Evolutionary conservation across 1,140 invertebrate genomes (phyloP), one percentile per base, ranked within the genome.

Genomic region (Dinothrombium tinctorium): DNA sequence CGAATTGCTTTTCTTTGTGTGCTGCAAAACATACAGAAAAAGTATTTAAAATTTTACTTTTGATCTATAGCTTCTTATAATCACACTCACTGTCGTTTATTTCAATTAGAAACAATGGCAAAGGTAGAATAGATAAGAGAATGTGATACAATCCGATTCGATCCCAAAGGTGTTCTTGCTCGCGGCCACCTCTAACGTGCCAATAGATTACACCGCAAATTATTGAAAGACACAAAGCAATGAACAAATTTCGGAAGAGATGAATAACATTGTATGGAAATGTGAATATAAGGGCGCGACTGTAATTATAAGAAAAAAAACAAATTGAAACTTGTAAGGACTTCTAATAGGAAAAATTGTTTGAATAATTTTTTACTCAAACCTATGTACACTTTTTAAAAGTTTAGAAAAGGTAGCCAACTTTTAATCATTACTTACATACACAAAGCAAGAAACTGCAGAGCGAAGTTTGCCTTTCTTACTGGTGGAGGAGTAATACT

Each of bases 201-300:
- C 79, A 86, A 56, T 79, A 90, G 38, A 87, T 71, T 44, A 73
- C 72, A 24, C 83, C 83, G n/a, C 77, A 69, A 35, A 78, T 62
- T 4, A 87, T 63, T 1, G 81, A 86, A 46, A 87, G 62, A 40
- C 74, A 64, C 0, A 73, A 75, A 0, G 80, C 73, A 1, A 80
- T 61, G 2, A 84, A 62, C 1, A 86, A 62, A 45, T 76, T 68
- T 26, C 68, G 69, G 4, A 84, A 62, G 59, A 81, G 73, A 43
- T 68, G 71, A 1, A 80, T 69, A 35, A 86, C 56, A 9, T 77
- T 79, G 50, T 71, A 74, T n/a, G 81, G 81, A 57, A 86, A 82
- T 29, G 74, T 81, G 57, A 79, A 86, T n/a, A 73, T 63, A 5
- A 73, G 54, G 6, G 63, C 69, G 49, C 61, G 70, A 48, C 73